A percentile compares a stretch with the other conserved stretches of the same genome.
Conservation (phyloP, 2,113 vertebrate genomes). For the Etheostoma spectabile region DNA sequence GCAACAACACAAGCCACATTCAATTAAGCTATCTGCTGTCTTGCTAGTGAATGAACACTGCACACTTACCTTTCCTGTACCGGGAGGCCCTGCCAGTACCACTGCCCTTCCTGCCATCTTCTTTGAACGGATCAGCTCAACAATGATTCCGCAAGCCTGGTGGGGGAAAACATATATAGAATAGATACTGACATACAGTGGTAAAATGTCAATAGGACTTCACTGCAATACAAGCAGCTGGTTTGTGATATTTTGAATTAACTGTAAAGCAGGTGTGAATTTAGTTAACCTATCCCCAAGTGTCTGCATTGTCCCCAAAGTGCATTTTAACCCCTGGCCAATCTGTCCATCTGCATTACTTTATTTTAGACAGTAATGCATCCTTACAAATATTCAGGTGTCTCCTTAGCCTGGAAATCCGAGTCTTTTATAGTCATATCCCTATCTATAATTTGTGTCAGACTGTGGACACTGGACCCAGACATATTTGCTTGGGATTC, state of each 20-base stretch:
- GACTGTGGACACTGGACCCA: too few relatives aligned
- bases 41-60: background rate
- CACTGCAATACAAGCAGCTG: background rate
- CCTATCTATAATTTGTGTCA: background rate
- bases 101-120: conserved; percentile 98
- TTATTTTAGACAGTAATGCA: background rate
- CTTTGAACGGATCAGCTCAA: conserved; percentile 96
- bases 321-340: background rate
- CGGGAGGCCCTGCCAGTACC: conserved; percentile 95
- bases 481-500: background rate
- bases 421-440: background rate
- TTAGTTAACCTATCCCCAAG: too few relatives aligned
- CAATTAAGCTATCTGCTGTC: background rate
- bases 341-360: background rate
- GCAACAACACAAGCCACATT: background rate
- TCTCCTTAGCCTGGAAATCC: background rate
- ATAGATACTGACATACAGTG: background rate
- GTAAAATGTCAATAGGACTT: background rate
- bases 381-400: background rate
- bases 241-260: background rate
- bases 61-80: conserved; percentile 94
- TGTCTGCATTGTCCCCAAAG: background rate
- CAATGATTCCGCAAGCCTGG: conserved; percentile 97
- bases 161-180: conserved; percentile 25
- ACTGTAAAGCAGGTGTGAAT: background rate